Percentiles rank a stretch among this genome's conserved stretches.
Evolutionary conservation across 2,888 invertebrate species (phyloP).

Genomic region (Callyntrura sp.): DNA sequence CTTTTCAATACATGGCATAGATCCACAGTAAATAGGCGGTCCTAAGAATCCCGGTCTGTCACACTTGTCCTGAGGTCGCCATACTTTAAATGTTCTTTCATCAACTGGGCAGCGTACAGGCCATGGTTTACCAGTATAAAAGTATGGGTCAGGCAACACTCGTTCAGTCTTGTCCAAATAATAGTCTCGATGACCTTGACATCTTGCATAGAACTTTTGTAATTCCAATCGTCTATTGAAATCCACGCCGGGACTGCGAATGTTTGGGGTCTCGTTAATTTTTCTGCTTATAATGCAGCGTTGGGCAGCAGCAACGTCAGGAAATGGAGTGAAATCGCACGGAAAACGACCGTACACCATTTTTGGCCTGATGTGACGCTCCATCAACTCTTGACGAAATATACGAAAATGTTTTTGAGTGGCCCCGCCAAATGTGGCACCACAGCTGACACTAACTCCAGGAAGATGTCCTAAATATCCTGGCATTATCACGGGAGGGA

Average conservation of each 20-base stretch:
- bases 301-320: slow-evolving; percentile 81
- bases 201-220: slow-evolving; percentile 74
- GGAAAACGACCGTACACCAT: slow-evolving; percentile 82
- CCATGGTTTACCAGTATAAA: slow-evolving; percentile 80
- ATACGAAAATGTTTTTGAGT: slow-evolving; percentile 80
- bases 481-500: slow-evolving; percentile 82
- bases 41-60: slow-evolving; percentile 79
- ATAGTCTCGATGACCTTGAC: slow-evolving; percentile 81
- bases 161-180: slow-evolving; percentile 82
- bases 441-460: slow-evolving; percentile 70
- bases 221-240: slow-evolving; percentile 66
- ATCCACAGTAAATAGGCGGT: slow-evolving; percentile 76
- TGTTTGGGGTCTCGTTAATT: slow-evolving; percentile 80
- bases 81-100: slow-evolving; percentile 83
- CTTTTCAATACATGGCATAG: slow-evolving; percentile 81
- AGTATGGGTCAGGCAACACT: slow-evolving; percentile 78
- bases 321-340: slow-evolving; percentile 81
- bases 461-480: slow-evolving; percentile 77
- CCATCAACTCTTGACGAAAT: slow-evolving; percentile 81
- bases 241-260: slow-evolving; percentile 80
- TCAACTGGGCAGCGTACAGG: slow-evolving; percentile 81
- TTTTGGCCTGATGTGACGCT: slow-evolving; percentile 81
- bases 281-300: slow-evolving; percentile 68
- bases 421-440: slow-evolving; percentile 79
- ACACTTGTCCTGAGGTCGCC: slow-evolving; percentile 76